phyloP scores from a whole-genome alignment of 2,797 vertebrate species.

The Botia almorhae region DNA sequence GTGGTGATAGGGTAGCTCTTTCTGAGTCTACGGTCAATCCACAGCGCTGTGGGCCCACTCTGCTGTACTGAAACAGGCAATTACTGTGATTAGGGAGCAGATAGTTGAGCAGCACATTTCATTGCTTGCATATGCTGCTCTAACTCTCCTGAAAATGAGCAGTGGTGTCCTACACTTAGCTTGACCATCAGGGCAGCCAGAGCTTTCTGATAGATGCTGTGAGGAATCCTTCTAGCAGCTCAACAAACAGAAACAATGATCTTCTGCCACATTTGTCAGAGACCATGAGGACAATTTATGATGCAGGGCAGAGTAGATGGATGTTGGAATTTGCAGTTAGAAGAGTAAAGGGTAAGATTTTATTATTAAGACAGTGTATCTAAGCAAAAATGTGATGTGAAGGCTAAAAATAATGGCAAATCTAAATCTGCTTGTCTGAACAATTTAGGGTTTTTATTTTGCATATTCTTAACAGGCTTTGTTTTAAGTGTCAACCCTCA shows the following conservation, averaged over 20 bases:
- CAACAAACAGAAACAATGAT: slow-evolving; percentile 33
- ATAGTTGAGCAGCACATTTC: slow-evolving; percentile 20
- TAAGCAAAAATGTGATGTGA: not conserved
- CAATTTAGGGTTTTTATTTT: not conserved
- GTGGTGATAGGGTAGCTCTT: not conserved
- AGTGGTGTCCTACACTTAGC: not conserved
- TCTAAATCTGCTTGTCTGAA: not conserved
- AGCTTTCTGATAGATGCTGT: slow-evolving; percentile 4
- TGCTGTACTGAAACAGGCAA: slow-evolving; percentile 19
- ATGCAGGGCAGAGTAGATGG: not conserved
- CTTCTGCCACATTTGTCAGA: slow-evolving; percentile 19
- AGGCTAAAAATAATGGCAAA: not conserved
- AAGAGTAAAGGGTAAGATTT: not conserved
- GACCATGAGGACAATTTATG: slow-evolving; percentile 9
- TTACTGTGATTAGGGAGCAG: slow-evolving; percentile 32
- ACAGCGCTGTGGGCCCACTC: not conserved
- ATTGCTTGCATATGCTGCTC: slow-evolving; percentile 23
- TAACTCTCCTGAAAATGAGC: slow-evolving; percentile 29
- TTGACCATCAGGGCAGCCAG: not conserved
- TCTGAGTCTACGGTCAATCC: not conserved
- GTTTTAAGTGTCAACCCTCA: not conserved
- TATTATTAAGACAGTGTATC: not conserved
- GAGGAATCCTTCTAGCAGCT: slow-evolving; percentile 18
- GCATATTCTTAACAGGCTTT: not conserved
- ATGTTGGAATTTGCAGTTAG: not conserved